A percentile compares a stretch with the other conserved stretches of the same genome.
Conservation (phyloP, 2,113 vertebrate species). For the Rhodinocichla rosea region DNA sequence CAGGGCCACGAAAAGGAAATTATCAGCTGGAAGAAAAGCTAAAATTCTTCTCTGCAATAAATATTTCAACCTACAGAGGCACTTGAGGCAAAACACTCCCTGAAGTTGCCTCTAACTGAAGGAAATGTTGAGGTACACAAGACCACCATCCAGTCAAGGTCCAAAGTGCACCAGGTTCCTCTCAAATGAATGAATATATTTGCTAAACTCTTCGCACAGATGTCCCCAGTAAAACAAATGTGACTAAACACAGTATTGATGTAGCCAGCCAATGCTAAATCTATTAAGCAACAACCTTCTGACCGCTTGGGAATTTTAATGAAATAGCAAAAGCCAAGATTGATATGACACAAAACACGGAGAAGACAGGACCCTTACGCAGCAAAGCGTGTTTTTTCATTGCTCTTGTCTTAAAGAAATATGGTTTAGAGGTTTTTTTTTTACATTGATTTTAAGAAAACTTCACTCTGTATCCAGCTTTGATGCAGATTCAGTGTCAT, state of each 20-base stretch:
- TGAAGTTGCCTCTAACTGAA: neutral
- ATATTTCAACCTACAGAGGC: neutral
- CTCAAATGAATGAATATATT: slow-evolving; percentile 42
- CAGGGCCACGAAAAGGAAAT: neutral
- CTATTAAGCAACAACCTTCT: slow-evolving; percentile 64
- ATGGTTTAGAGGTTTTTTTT: slow-evolving; percentile 39
- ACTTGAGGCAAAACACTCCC: neutral
- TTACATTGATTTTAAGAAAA: slow-evolving; percentile 61
- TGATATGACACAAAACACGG: slow-evolving; percentile 52
- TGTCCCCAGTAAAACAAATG: slow-evolving; percentile 62
- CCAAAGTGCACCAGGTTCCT: slow-evolving; percentile 9
- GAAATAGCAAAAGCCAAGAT: slow-evolving; percentile 59
- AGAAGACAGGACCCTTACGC: slow-evolving; percentile 54
- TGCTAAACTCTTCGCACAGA: slow-evolving; percentile 44
- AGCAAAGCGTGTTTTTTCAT: slow-evolving; percentile 44
- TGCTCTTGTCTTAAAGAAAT: slow-evolving; percentile 66
- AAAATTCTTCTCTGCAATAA: neutral
- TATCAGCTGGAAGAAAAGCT: neutral
- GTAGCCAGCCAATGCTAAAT: slow-evolving; percentile 60
- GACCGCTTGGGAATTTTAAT: slow-evolving; percentile 67
- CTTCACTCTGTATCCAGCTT: slow-evolving; percentile 36
- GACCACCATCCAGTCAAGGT: neutral
- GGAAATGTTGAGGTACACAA: neutral
- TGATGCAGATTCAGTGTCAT: slow-evolving; percentile 48
- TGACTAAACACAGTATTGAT: slow-evolving; percentile 60